Evolutionary conservation across 37 sponge, comb jelly and placozoan species (phyloP).

Genomic region (Tethya wilhelma): DNA sequence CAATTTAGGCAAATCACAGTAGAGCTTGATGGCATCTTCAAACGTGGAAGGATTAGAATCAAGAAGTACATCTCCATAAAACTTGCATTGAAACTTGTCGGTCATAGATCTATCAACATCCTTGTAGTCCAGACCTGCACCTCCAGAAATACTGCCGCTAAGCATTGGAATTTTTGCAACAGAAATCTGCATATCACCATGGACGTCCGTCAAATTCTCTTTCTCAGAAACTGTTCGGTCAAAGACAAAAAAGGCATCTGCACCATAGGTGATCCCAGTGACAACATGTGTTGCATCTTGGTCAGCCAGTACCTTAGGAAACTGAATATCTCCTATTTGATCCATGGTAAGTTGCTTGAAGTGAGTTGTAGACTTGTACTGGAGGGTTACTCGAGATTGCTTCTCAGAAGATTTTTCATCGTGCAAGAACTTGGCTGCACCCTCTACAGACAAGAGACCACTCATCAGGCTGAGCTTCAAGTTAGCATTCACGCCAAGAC

Average conservation of each 20-base stretch:
- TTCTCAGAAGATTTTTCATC: slow-evolving; percentile 35
- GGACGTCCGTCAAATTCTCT: background rate
- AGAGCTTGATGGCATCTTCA: slow-evolving; percentile 30
- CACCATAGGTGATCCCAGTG: slow-evolving; percentile 45
- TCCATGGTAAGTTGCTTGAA: slow-evolving; percentile 44
- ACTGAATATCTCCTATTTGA: slow-evolving; percentile 2
- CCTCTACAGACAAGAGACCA: slow-evolving; percentile 15
- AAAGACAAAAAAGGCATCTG: slow-evolving; percentile 60
- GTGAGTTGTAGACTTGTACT: slow-evolving; percentile 21
- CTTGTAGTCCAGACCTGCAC: background rate
- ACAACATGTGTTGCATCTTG: slow-evolving; percentile 44
- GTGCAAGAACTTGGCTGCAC: slow-evolving; percentile 33
- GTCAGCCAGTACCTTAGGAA: slow-evolving; percentile 16
- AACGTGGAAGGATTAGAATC: slow-evolving; percentile 25
- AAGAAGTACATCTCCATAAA: slow-evolving; percentile 37
- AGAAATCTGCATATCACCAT: background rate
- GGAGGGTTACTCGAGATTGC: slow-evolving; percentile 45
- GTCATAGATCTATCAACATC: background rate
- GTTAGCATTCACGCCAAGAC: slow-evolving; percentile 29
- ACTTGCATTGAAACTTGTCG: slow-evolving; percentile 33
- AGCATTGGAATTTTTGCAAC: background rate
- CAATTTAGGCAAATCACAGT: slow-evolving; percentile 13
- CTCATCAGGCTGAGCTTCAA: slow-evolving; percentile 34
- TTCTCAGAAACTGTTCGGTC: slow-evolving; percentile 4
- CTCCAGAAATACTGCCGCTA: background rate